Evolutionary conservation across 2,888 invertebrate species (phyloP).

Genomic region (Anarsia innoxiella): DNA sequence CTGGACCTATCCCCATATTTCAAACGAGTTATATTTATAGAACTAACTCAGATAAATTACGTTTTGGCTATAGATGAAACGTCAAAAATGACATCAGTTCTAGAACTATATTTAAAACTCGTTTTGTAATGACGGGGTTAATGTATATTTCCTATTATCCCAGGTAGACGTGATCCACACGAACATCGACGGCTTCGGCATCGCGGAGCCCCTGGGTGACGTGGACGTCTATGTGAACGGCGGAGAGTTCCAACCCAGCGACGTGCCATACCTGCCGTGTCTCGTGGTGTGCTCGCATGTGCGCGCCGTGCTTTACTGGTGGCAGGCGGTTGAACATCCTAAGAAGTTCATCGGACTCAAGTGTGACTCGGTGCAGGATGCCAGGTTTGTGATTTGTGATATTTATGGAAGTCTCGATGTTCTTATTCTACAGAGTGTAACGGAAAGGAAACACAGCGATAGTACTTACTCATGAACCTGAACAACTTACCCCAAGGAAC

Average conservation of each 20-base stretch:
- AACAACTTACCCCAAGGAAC: too few species aligned
- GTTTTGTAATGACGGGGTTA: too few species aligned
- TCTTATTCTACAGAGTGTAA: too few species aligned
- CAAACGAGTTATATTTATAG: too few species aligned
- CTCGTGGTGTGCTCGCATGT: constrained; percentile 54
- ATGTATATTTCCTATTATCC: too few species aligned
- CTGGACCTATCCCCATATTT: too few species aligned
- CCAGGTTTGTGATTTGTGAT: constrained; percentile 25
- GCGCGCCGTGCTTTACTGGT: constrained; percentile 50
- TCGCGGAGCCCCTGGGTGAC: constrained; percentile 53
- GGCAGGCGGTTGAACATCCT: constrained; percentile 59
- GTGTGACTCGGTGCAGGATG: constrained; percentile 54
- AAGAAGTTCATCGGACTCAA: constrained; percentile 52
- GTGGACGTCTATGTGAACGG: constrained; percentile 62
- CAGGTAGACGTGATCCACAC: constrained; percentile 55
- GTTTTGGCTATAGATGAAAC: too few species aligned
- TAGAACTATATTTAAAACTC: too few species aligned
- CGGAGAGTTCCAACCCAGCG: constrained; percentile 58
- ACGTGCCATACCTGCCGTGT: constrained; percentile 53
- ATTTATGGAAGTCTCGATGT: constrained; percentile 17
- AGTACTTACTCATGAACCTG: neutral
- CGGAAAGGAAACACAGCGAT: too few species aligned
- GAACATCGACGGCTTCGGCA: constrained; percentile 66
- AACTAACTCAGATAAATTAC: too few species aligned
- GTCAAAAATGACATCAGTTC: too few species aligned